Evolutionary conservation across 2,888 invertebrate genomes (phyloP).

Genomic region (Adelognathus sp.): DNA sequence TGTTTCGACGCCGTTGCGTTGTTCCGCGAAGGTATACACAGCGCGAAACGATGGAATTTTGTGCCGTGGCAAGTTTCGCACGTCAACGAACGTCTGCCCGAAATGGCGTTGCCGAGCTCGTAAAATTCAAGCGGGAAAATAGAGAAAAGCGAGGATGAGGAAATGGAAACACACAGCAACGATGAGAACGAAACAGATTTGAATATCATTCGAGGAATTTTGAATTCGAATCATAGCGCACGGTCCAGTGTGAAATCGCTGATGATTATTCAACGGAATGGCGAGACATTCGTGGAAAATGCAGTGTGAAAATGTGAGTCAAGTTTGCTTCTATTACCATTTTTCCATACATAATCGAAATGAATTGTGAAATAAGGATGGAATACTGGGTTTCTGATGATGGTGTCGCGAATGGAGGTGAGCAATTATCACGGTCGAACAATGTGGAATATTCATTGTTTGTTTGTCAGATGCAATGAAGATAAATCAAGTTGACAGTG

Average conservation of each 20-base stretch:
- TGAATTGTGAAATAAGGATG: background rate
- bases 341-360: background rate
- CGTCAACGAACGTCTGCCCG: conserved; percentile 1
- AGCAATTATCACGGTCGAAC: background rate
- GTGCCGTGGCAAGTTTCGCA: background rate
- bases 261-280: conserved; percentile 51
- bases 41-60: conserved; percentile 38
- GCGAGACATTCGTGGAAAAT: background rate
- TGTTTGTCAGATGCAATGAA: conserved; percentile 22
- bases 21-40: background rate
- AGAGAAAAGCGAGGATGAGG: conserved; percentile 12
- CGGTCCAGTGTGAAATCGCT: background rate
- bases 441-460: conserved; percentile 9
- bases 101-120: conserved; percentile 26
- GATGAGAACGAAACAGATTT: conserved; percentile 28
- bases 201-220: conserved; percentile 54
- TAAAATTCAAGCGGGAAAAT: conserved; percentile 46
- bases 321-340: background rate
- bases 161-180: conserved; percentile 21
- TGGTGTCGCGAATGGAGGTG: background rate
- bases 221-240: conserved; percentile 42
- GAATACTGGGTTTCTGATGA: background rate
- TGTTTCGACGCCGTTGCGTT: conserved; percentile 48
- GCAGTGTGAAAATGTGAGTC: background rate
- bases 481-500: conserved; percentile 51